Percentiles rank a stretch among this genome's conserved stretches.
These are phyloP conservation scores for Rhagium mordax DNA, from an alignment of 2,888 invertebrate genomes.

Conservation along the genomic window DNA sequence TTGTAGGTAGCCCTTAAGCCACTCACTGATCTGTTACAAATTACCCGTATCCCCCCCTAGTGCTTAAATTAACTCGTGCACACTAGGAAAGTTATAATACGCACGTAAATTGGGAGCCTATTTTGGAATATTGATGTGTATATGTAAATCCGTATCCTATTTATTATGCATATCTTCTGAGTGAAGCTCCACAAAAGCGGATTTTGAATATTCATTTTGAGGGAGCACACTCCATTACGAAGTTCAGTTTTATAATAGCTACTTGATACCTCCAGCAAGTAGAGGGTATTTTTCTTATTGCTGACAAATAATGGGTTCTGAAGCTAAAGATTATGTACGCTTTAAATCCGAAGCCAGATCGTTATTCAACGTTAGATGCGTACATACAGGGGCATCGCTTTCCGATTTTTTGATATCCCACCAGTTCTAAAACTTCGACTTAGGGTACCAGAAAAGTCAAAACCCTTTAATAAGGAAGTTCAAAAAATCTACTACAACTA, in stretches of 20 bases:
- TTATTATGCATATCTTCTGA: slow-evolving; percentile 11
- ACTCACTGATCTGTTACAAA: background rate
- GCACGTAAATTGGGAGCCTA: background rate
- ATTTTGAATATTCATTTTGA: slow-evolving; percentile 22
- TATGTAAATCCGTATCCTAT: slow-evolving; percentile 17
- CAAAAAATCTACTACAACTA: too few relatives aligned
- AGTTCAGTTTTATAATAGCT: background rate
- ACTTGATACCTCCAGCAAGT: background rate
- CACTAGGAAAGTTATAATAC: background rate
- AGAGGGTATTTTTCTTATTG: background rate
- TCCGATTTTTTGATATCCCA: too few relatives aligned
- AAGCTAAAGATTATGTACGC: background rate
- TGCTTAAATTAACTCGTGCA: background rate
- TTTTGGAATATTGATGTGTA: slow-evolving; percentile 1
- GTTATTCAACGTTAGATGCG: background rate
- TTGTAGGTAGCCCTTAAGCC: too few relatives aligned
- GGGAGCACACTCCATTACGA: background rate
- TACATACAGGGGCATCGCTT: background rate
- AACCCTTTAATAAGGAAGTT: too few relatives aligned
- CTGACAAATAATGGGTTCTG: background rate
- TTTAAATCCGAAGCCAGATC: background rate
- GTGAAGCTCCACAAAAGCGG: background rate
- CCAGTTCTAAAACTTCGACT: too few relatives aligned
- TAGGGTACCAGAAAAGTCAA: too few relatives aligned
- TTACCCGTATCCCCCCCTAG: background rate